Base-by-base conservation (phyloP, 2,888 invertebrate genomes). In the Caradrina kadenii region DNA sequence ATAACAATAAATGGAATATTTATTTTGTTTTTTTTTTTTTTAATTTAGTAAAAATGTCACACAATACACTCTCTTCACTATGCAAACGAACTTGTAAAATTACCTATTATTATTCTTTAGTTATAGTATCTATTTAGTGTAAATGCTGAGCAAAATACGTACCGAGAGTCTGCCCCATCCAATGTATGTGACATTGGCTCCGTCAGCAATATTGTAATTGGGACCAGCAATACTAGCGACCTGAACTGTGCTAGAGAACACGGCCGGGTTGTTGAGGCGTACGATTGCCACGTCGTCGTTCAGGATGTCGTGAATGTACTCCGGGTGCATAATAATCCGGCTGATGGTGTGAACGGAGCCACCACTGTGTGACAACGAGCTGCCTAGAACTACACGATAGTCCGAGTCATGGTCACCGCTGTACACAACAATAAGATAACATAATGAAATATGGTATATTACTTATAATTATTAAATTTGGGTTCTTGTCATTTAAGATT, bases 161-260 rank as follows among this genome's bases (percentile, higher is more conserved):
- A 91, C 91, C 63, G 42, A 15, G 13, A 87, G 82, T 3, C 76
- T 7, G 5, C 92, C 92, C 90, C 89, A 92, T 69, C 92, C 92
- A 39, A 87, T 74, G 19, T 84, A n/a, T 1, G 62, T 66, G 21
- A 73, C 70, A 21, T 53, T 22, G 39, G 61, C 19, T 17, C 65
- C 70, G 26, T 62, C 65, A 42, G 53, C 45, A 26, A 69, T 45
- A 31, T 45, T 26, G 54, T 60, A 73, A 42, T 62, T 58, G 4
- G 65, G 17, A 15, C 62, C 66, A 19, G 91, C 66, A 52, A 91
- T 76, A 49, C 85, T 79, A 8, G 86, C 91, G 1, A 80, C 8
- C 7, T 65, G 73, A 6, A 91, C 66, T 0, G 13, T 64, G 42
- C 22, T 4, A 1, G 86, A 84, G n/a, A 74, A 73, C 0, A 64